Percentiles rank a stretch among this genome's conserved stretches.
Evolutionary conservation across 1,140 invertebrate genomes (phyloP).

Genomic region (Drosophila mauritiana): DNA sequence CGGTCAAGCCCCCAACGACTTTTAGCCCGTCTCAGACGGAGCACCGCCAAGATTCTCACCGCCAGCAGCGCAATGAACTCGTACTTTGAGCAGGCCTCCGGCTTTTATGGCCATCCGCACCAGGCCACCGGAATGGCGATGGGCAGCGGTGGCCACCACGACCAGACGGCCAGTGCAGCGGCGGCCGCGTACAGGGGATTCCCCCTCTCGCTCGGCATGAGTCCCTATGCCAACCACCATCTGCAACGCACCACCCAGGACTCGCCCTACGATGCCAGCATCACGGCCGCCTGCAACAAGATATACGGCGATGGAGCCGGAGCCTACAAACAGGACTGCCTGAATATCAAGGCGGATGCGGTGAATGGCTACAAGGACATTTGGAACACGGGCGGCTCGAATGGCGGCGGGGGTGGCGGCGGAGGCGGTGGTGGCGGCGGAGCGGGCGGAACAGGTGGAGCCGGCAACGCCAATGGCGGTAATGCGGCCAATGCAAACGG

Average conservation of each 20-base stretch:
- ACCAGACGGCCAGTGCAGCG: constrained; percentile 87
- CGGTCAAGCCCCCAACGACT: constrained; percentile 57
- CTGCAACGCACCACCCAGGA: constrained; percentile 92
- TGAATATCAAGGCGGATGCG: constrained; percentile 86
- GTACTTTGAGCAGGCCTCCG: constrained; percentile 95
- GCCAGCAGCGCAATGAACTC: constrained; percentile 91
- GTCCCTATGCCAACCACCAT: constrained; percentile 93
- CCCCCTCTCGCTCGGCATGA: constrained; percentile 93
- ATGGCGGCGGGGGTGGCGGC: constrained; percentile 67
- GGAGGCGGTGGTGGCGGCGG: constrained; percentile 63
- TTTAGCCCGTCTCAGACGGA: constrained; percentile 46
- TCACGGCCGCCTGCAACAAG: constrained; percentile 92
- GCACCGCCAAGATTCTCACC: constrained; percentile 84
- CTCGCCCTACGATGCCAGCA: constrained; percentile 94
- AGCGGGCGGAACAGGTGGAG: constrained; percentile 83
- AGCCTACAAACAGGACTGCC: constrained; percentile 84
- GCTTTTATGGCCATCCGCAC: constrained; percentile 95
- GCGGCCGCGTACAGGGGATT: constrained; percentile 91
- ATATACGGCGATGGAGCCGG: constrained; percentile 83
- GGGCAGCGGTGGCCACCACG: constrained; percentile 89
- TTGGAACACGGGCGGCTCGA: constrained; percentile 88
- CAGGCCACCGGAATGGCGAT: constrained; percentile 87
- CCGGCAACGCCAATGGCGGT: constrained; percentile 76
- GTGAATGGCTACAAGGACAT: constrained; percentile 87
- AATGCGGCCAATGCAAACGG: constrained; percentile 85